A percentile compares a stretch with the other conserved stretches of the same genome.
Evolutionary conservation across 2,888 invertebrate genomes (phyloP).

Genomic region (Folsomia manolachei): DNA sequence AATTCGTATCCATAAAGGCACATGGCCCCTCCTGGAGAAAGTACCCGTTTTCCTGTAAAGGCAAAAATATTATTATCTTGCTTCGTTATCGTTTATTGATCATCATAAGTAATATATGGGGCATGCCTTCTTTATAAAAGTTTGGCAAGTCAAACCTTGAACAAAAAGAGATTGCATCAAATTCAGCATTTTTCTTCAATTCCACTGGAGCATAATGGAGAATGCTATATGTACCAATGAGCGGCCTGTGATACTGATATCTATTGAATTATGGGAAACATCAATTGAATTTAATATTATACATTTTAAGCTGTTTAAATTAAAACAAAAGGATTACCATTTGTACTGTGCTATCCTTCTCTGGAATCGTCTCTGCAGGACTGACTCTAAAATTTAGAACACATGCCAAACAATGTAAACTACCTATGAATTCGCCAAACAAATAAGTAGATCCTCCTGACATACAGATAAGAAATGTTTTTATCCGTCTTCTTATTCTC

Average conservation of each 20-base stretch:
- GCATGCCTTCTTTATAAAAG: slow-evolving; percentile 55
- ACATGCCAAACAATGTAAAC: not conserved
- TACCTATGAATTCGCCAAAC: not conserved
- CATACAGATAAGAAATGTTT: slow-evolving; percentile 28
- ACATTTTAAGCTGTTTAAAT: not conserved
- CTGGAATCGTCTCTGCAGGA: slow-evolving; percentile 54
- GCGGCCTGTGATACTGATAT: slow-evolving; percentile 55
- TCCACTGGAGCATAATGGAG: too few relatives aligned
- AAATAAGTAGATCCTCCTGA: not conserved
- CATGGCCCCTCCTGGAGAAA: slow-evolving; percentile 31
- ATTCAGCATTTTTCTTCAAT: too few relatives aligned
- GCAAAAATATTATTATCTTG: not conserved
- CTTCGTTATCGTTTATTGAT: not conserved
- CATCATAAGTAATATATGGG: not conserved
- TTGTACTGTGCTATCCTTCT: slow-evolving; percentile 52
- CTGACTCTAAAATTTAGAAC: slow-evolving; percentile 40
- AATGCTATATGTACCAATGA: slow-evolving; percentile 55
- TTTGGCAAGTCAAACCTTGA: slow-evolving; percentile 53
- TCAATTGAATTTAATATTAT: not conserved
- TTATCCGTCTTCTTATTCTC: slow-evolving; percentile 40
- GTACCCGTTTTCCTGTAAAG: slow-evolving; percentile 22
- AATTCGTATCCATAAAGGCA: slow-evolving; percentile 36
- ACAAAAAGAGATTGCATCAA: not conserved
- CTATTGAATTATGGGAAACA: too few relatives aligned
- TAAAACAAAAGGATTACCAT: slow-evolving; percentile 54